These are phyloP conservation scores for Oscheius sp. DNA, from an alignment of 1,140 invertebrate species.

Conservation along the genomic window DNA sequence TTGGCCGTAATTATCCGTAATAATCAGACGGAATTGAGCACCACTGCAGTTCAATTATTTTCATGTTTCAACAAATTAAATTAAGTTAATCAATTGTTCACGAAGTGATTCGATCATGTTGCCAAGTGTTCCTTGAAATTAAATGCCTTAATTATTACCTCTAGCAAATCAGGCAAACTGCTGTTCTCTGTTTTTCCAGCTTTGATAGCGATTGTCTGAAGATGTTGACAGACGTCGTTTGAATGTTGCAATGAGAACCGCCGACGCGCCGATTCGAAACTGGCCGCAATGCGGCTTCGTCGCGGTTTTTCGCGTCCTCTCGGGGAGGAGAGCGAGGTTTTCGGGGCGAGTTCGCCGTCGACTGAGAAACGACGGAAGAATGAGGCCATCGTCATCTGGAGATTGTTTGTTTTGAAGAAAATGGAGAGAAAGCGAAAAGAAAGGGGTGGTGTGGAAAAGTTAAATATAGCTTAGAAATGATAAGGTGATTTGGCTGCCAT, in stretches of 20 bases:
- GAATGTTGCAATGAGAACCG: slow-evolving; percentile 26
- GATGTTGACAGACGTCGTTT: not conserved
- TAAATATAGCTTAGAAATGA: no score
- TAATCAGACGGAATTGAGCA: no score
- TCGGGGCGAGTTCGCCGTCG: not conserved
- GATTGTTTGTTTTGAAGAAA: no score
- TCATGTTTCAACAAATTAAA: no score
- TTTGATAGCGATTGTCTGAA: slow-evolving; percentile 19
- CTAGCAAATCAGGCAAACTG: slow-evolving; percentile 29
- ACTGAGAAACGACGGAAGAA: not conserved
- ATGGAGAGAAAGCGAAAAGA: no score
- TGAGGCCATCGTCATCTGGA: slow-evolving; percentile 2
- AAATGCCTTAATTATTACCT: slow-evolving; percentile 11
- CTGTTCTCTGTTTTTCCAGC: slow-evolving; percentile 21
- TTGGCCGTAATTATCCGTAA: no score
- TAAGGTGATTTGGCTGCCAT: no score
- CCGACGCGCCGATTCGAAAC: slow-evolving; percentile 19
- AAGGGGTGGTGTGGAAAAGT: no score
- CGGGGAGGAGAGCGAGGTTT: not conserved
- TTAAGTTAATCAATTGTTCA: no score
- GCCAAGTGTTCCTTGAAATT: no score
- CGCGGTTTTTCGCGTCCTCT: not conserved
- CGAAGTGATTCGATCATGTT: no score
- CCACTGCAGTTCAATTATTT: no score
- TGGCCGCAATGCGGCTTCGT: slow-evolving; percentile 13